phyloP scores from a whole-genome alignment of 2,888 invertebrate genomes.

The Cryptocheilus praepositus region DNA sequence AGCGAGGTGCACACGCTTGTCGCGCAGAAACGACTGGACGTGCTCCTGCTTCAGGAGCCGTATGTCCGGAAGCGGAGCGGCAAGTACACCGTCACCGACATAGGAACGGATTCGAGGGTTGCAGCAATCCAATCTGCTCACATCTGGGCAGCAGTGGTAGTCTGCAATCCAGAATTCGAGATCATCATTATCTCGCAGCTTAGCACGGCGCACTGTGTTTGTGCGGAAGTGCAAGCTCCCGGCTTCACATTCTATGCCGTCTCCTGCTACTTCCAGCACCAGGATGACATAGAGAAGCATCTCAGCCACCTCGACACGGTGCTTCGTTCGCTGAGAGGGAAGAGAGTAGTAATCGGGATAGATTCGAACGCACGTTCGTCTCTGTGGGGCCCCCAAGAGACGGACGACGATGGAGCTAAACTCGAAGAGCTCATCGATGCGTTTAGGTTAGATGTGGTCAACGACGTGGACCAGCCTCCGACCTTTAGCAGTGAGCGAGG shows the following conservation, averaged over 20 bases:
- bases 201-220: neutral
- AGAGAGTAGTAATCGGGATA: neutral
- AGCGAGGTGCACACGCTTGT: too few relatives aligned
- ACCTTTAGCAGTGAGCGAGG: neutral
- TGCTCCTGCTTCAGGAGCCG: slow-evolving; percentile 3
- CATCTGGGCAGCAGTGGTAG: neutral
- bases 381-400: neutral
- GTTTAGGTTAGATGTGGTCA: neutral
- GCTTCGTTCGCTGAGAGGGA: neutral
- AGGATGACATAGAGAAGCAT: too few relatives aligned
- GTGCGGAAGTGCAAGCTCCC: neutral
- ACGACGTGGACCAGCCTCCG: neutral
- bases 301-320: neutral
- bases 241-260: neutral
- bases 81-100: neutral
- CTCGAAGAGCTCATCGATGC: neutral
- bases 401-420: neutral
- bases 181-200: neutral
- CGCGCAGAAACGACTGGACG: too few relatives aligned
- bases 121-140: neutral
- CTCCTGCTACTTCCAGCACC: neutral
- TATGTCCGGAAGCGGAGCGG: neutral
- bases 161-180: neutral
- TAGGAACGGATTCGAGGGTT: neutral
- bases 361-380: neutral